Conservation (phyloP, 1,140 invertebrate genomes). For the Chrysomallon squamiferum region DNA sequence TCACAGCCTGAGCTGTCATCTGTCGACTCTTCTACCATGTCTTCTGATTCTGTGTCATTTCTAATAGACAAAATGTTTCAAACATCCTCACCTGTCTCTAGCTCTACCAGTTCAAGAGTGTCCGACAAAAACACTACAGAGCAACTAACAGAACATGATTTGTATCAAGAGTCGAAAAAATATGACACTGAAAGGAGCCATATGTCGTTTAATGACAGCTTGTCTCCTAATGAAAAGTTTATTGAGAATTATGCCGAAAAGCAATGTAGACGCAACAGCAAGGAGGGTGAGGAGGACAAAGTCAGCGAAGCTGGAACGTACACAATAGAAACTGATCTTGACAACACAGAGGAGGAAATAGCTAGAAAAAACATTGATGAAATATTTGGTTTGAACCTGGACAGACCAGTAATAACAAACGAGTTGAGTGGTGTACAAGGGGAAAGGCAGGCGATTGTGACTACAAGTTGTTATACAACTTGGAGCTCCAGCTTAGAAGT, state of each 20-base stretch:
- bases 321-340: constrained; percentile 74
- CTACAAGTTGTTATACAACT: background rate
- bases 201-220: background rate
- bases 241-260: background rate
- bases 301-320: constrained; percentile 86
- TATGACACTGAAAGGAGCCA: background rate
- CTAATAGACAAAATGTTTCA: constrained; percentile 54
- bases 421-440: constrained; percentile 36
- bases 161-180: constrained; percentile 8
- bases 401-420: constrained; percentile 19
- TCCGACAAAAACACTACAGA: background rate
- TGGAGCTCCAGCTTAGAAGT: constrained; percentile 28
- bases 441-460: constrained; percentile 32
- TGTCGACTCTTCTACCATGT: constrained; percentile 10
- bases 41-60: constrained; percentile 37
- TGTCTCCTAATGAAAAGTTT: background rate
- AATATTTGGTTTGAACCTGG: constrained; percentile 70
- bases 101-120: background rate
- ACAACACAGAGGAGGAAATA: constrained; percentile 84
- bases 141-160: constrained; percentile 17
- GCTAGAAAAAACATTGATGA: constrained; percentile 86
- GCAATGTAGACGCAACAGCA: background rate
- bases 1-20: constrained; percentile 12
- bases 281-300: constrained; percentile 67
- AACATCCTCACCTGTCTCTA: too few species aligned